These are phyloP conservation scores for Sialis fuliginosa DNA, from an alignment of 2,888 invertebrate species.

Conservation along the genomic window DNA sequence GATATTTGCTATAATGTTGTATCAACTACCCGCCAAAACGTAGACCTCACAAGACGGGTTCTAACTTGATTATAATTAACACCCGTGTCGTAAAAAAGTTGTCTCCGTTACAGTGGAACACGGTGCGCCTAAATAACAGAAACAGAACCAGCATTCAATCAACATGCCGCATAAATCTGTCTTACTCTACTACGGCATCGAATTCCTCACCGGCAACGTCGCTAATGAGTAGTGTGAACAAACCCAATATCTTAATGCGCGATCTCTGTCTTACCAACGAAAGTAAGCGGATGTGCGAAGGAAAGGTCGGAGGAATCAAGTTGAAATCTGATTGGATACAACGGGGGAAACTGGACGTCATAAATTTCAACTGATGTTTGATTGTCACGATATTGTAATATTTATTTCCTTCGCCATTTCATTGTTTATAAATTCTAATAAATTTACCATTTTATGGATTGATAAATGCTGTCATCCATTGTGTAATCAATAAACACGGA, in stretches of 20 bases:
- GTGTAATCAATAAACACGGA: too few species aligned
- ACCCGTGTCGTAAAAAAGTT: conserved; percentile 6
- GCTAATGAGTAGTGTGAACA: background rate
- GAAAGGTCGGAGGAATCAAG: background rate
- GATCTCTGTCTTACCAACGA: background rate
- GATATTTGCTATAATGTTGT: background rate
- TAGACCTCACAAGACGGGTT: conserved; percentile 6
- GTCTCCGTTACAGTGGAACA: background rate
- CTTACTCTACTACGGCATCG: background rate
- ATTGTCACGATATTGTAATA: too few species aligned
- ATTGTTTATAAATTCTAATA: too few species aligned
- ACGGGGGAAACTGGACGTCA: too few species aligned
- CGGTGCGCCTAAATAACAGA: background rate
- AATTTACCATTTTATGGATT: too few species aligned
- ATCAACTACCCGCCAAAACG: background rate
- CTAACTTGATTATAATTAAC: conserved; percentile 8
- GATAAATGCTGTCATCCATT: too few species aligned
- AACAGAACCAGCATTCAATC: background rate
- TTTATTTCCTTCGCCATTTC: too few species aligned
- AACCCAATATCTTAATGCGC: background rate
- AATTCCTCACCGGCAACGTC: background rate
- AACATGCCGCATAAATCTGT: background rate
- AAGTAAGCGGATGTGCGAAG: background rate
- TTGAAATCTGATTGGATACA: background rate
- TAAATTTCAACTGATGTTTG: too few species aligned